phyloP scores from a whole-genome alignment of 2,888 invertebrate genomes.

The Phania funesta region DNA sequence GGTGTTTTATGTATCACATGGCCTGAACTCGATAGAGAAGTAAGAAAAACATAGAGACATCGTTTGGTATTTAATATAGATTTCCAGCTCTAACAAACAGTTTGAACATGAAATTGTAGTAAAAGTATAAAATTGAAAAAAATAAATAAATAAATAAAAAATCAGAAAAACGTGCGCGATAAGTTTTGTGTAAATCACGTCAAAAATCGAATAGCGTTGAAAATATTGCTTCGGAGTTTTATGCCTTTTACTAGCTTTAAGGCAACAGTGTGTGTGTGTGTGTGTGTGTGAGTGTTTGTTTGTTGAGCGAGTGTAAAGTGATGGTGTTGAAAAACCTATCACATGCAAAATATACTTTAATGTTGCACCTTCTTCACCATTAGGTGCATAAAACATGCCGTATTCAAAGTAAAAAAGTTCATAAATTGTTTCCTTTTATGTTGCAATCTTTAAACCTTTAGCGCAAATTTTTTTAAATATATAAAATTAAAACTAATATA shows the following conservation, averaged over 20 bases:
- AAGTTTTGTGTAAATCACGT: constrained; percentile 78
- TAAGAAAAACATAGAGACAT: constrained; percentile 30
- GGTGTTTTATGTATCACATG: constrained; percentile 63
- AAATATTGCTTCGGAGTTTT: constrained; percentile 53
- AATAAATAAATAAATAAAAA: constrained; percentile 70
- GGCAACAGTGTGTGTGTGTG: not conserved
- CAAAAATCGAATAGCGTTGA: constrained; percentile 70
- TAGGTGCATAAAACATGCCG: constrained; percentile 42
- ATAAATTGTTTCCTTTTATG: constrained; percentile 17
- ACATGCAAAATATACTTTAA: constrained; percentile 61
- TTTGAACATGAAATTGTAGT: constrained; percentile 58
- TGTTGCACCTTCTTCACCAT: constrained; percentile 59
- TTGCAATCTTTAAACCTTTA: constrained; percentile 13
- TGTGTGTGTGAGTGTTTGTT: not conserved
- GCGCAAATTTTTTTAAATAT: not conserved
- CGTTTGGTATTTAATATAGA: constrained; percentile 52
- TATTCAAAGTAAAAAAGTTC: constrained; percentile 17
- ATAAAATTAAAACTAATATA: too few relatives aligned
- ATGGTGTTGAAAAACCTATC: constrained; percentile 57
- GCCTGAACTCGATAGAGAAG: constrained; percentile 49
- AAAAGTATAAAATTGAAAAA: constrained; percentile 44
- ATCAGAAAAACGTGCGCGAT: constrained; percentile 76
- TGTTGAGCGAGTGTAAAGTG: constrained; percentile 33
- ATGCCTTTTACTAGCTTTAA: not conserved
- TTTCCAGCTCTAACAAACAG: constrained; percentile 45